Base-by-base conservation (phyloP, 2,888 invertebrate genomes). In the Epinotia nisella region DNA sequence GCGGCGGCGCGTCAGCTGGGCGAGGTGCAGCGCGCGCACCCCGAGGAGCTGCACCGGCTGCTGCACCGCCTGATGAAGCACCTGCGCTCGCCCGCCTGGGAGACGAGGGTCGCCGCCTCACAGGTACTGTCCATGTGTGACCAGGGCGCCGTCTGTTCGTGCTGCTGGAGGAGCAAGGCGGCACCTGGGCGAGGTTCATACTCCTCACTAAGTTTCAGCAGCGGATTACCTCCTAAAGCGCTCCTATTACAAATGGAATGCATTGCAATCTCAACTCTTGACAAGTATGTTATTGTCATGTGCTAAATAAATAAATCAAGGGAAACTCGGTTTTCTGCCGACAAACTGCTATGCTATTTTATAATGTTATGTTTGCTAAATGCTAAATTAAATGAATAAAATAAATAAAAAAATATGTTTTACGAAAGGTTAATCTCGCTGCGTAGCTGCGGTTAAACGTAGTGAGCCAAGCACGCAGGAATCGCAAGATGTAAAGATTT, bases 1-100 rank as follows among this genome's bases (percentile, higher is more conserved):
- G 98, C 98, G 13, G 99, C 99, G 0, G 99, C 99, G 9, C 96
- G 97, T 82, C 99, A 99, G 90, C 95, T 99, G 70, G 99, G 99
- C 3, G 98, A 99, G 94, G 98, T 99, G 56, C 98, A 98, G 89
- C 96, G 96, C 83, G 94, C 98, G 3, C 98, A 99, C 91, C 98
- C 99, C 0, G 98, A 98, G 86, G 99, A 99, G 88, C 90, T 99
- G 75, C 97, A 97, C 85, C 96, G 97, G 73, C 94, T 99, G 69
- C 94, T 99, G 62, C 95, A 95, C 61, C 94, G 98, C 82, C 96
- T 98, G 19, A 96, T 96, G 81, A 95, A 94, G 56, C 97, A 97
- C 83, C 93, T 99, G 65, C 96, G 96, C 79, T 97, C 97, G 71
- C 94, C 95, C 15, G 97, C 96, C 76, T 99, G 99, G 99, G 99